These are phyloP conservation scores for Dendrolimus punctatus DNA, from an alignment of 1,140 invertebrate genomes.

Conservation along the genomic window DNA sequence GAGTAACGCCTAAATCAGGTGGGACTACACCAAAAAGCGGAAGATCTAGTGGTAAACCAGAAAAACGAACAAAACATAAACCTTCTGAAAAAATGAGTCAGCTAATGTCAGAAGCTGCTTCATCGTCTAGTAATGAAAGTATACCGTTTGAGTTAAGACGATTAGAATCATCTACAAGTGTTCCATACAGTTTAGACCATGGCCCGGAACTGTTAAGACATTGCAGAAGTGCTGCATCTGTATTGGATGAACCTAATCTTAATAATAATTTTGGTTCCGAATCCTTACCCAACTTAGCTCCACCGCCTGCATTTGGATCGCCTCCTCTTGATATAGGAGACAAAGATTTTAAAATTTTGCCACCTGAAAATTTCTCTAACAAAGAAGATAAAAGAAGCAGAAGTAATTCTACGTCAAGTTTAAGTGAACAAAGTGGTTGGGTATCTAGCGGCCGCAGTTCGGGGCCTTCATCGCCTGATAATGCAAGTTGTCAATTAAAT, in stretches of 20 bases:
- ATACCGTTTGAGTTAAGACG: constrained; percentile 66
- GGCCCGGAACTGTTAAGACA: constrained; percentile 70
- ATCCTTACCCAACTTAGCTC: constrained; percentile 76
- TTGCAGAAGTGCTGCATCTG: constrained; percentile 75
- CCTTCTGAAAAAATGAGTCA: constrained; percentile 68
- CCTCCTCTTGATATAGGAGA: constrained; percentile 65
- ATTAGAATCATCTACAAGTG: constrained; percentile 73
- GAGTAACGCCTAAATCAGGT: constrained; percentile 56
- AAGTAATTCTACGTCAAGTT: constrained; percentile 78
- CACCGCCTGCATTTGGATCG: constrained; percentile 71
- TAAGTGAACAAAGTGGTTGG: constrained; percentile 85
- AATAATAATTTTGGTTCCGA: constrained; percentile 71
- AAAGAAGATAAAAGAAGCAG: constrained; percentile 58
- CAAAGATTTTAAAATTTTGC: constrained; percentile 69
- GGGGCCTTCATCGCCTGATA: constrained; percentile 72
- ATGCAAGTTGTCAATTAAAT: constrained; percentile 63
- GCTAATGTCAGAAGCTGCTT: constrained; percentile 67
- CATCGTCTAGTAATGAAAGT: constrained; percentile 69
- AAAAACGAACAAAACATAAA: constrained; percentile 64
- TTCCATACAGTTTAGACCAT: constrained; percentile 73
- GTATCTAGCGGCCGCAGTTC: constrained; percentile 80
- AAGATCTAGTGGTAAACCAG: constrained; percentile 58
- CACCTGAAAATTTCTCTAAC: constrained; percentile 64
- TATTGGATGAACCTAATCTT: constrained; percentile 66
- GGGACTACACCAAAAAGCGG: constrained; percentile 57